A percentile compares a stretch with the other conserved stretches of the same genome.
phyloP scores from a whole-genome alignment of 2,797 vertebrate species.

The Naso thynnoides region DNA sequence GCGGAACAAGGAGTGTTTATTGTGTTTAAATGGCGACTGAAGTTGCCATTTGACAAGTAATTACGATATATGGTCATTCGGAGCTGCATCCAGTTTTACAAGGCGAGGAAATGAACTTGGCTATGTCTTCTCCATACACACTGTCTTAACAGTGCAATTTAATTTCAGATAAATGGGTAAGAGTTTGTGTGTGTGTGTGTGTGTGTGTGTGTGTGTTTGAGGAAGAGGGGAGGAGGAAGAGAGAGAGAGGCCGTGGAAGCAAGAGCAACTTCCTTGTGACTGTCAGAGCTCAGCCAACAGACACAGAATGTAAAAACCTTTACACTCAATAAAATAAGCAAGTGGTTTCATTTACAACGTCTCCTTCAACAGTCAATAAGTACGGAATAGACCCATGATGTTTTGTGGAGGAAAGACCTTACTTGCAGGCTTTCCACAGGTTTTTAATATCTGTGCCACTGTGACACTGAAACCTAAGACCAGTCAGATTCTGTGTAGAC shows the following conservation, averaged over 20 bases:
- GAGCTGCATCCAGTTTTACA: slow-evolving; percentile 58
- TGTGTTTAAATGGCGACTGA: slow-evolving; percentile 57
- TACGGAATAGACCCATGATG: slow-evolving; percentile 41
- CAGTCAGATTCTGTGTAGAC: slow-evolving; percentile 37
- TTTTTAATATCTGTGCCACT: slow-evolving; percentile 46
- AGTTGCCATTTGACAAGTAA: slow-evolving; percentile 64
- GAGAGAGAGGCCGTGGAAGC: slow-evolving; percentile 45
- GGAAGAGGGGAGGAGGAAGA: slow-evolving; percentile 46
- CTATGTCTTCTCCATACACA: slow-evolving; percentile 33
- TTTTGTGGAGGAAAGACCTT: slow-evolving; percentile 35
- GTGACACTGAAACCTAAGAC: slow-evolving; percentile 51
- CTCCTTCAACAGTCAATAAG: slow-evolving; percentile 47
- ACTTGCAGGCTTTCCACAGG: slow-evolving; percentile 33
- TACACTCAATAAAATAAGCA: slow-evolving; percentile 72
- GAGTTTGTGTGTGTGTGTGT: slow-evolving; percentile 25
- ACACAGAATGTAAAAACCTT: slow-evolving; percentile 59
- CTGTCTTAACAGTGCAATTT: slow-evolving; percentile 55
- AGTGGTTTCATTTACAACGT: slow-evolving; percentile 66
- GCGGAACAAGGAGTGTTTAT: slow-evolving; percentile 31
- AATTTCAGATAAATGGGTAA: slow-evolving; percentile 54
- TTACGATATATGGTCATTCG: slow-evolving; percentile 34
- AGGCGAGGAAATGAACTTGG: slow-evolving; percentile 41
- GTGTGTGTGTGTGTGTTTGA: slow-evolving; percentile 38
- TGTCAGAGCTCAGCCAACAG: slow-evolving; percentile 56
- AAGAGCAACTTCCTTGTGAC: slow-evolving; percentile 48